Evolutionary conservation across 1,140 invertebrate genomes (phyloP), one percentile per base, ranked within the genome.

Genomic region (Rhynchophorus ferrugineus): DNA sequence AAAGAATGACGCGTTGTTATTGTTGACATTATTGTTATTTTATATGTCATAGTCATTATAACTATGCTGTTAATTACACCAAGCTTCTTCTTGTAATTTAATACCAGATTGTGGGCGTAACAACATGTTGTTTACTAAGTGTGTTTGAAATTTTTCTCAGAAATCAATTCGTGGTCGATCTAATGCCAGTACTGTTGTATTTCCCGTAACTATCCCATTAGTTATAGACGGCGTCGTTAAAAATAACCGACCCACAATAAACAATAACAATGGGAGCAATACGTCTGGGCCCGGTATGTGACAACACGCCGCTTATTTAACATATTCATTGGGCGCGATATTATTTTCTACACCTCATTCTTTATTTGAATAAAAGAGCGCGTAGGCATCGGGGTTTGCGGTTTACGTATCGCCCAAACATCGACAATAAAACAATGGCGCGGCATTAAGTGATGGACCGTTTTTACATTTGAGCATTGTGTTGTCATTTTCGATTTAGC

Each of bases 401-500:
- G 22, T 22, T 38, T 41, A 19, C 19, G 7, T 8, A 43, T 43
- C 8, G 8, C 37, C 17, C 21, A 6, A 42, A 22, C 44, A 46
- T 1, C 18, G 21, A 44, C 21, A 29, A 29, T 29, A 11, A 29
- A 29, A 29, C 24, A 29, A 29, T 29, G 24, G 24, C 24, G 5
- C 24, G 5, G 24, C 11, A 29, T 29, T 29, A 29, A 29, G 3
- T 11, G 9, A 44, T 16, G 17, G 13, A 17, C 43, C 43, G 1
- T 34, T 43, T n/a, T 43, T n/a, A n/a, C n/a, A n/a, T n/a, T n/a
- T 8, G n/a, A n/a, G 22, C 17, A 18, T 43, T 18, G 41, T 20
- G n/a, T n/a, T 43, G 41, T 8, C 16, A 1, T 41, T 18, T 41
- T 6, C 11, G 16, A 41, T 41, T 16, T 16, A n/a, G n/a, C n/a